Evolutionary conservation across 1,140 invertebrate species (phyloP).

Genomic region (Armadillidium nasatum): DNA sequence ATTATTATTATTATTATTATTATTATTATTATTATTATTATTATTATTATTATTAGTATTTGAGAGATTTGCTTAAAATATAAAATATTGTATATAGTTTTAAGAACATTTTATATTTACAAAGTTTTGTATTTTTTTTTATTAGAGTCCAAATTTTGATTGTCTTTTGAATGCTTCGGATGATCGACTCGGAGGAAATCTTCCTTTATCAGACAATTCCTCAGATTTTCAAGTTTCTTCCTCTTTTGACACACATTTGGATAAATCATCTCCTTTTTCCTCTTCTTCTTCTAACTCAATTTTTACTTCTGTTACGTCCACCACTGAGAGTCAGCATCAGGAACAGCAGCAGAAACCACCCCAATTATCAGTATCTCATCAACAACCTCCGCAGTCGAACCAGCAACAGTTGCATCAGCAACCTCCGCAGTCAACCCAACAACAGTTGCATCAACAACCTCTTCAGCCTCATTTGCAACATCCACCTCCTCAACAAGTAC

Average conservation of each 20-base stretch:
- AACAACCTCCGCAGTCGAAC: conserved; percentile 13
- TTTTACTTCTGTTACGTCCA: not conserved
- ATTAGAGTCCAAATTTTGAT: not conserved
- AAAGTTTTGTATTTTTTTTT: not conserved
- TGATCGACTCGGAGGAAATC: not conserved
- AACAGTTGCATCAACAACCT: not conserved
- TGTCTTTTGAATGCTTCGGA: not conserved
- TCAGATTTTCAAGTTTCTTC: conserved; percentile 4
- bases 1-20: too few species aligned
- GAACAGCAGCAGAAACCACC: conserved; percentile 1
- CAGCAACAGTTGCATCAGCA: not conserved
- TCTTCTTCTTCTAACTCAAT: not conserved
- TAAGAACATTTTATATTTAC: too few species aligned
- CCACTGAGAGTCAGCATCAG: conserved; percentile 14
- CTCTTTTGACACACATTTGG: not conserved
- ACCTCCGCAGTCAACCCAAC: not conserved
- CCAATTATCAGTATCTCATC: not conserved
- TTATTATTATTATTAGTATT: too few species aligned
- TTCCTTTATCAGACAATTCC: not conserved
- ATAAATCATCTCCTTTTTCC: not conserved
- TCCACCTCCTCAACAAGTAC: not conserved
- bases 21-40: too few species aligned
- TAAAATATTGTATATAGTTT: too few species aligned
- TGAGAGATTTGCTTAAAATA: too few species aligned
- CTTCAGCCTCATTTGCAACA: not conserved